Percentiles rank a stretch among this genome's conserved stretches.
These are phyloP conservation scores for Ptilodon capucinus DNA, from an alignment of 2,888 invertebrate species.

Conservation along the genomic window DNA sequence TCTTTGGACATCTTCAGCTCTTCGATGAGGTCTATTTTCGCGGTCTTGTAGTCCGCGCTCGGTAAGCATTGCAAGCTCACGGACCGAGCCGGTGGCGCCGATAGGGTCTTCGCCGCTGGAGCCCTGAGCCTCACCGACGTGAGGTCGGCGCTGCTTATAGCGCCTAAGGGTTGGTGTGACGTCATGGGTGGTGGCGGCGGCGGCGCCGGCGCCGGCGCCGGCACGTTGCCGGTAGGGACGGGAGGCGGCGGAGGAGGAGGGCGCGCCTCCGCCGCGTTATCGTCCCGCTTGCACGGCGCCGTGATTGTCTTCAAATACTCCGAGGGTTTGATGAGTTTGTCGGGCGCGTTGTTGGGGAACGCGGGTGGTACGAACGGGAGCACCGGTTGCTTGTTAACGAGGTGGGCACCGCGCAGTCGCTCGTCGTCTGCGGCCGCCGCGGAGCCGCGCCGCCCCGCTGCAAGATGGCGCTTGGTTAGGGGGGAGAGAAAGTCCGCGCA, in stretches of 20 bases:
- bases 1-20: constrained; percentile 96
- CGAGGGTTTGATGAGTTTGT: constrained; percentile 95
- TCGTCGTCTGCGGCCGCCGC: constrained; percentile 76
- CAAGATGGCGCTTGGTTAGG: constrained; percentile 48
- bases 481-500: constrained; percentile 74
- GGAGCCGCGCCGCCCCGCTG: constrained; percentile 75
- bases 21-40: constrained; percentile 94
- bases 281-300: constrained; percentile 81
- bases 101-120: constrained; percentile 90
- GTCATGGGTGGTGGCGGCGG: constrained; percentile 57
- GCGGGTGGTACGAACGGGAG: constrained; percentile 96
- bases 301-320: constrained; percentile 95
- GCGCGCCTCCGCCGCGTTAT: constrained; percentile 83
- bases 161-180: constrained; percentile 85
- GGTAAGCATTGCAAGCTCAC: constrained; percentile 89
- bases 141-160: constrained; percentile 93
- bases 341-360: constrained; percentile 91
- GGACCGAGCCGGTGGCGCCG: constrained; percentile 88
- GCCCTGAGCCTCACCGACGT: constrained; percentile 91
- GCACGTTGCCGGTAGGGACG: constrained; percentile 55
- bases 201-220: constrained; percentile 68
- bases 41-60: constrained; percentile 85
- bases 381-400: constrained; percentile 93
- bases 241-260: constrained; percentile 83
- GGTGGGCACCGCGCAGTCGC: constrained; percentile 82